Evolutionary conservation across 2,888 invertebrate species (phyloP).

Genomic region (Caenorhabditis uteleia): DNA sequence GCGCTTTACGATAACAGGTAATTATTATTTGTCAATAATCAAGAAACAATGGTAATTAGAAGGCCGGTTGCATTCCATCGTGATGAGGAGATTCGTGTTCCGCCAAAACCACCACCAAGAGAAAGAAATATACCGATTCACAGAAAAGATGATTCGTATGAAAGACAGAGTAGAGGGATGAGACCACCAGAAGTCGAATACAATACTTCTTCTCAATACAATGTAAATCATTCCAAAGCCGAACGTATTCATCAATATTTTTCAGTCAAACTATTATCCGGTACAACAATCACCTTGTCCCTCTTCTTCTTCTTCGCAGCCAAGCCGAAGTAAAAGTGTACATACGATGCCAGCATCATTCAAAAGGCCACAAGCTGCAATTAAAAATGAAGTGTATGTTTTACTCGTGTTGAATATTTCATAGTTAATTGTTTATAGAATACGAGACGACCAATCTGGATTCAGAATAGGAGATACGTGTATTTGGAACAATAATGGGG

Average conservation of each 20-base stretch:
- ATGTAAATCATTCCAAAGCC: too few species aligned
- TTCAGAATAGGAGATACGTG: slow-evolving; percentile 71
- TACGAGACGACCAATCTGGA: slow-evolving; percentile 23
- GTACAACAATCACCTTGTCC: too few species aligned
- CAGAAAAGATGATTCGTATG: slow-evolving; percentile 9
- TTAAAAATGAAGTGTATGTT: slow-evolving; percentile 24
- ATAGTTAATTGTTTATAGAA: slow-evolving; percentile 17
- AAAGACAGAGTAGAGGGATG: slow-evolving; percentile 11
- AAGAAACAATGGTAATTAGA: too few species aligned
- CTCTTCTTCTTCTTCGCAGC: too few species aligned
- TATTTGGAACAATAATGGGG: slow-evolving; percentile 72
- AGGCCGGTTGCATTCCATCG: background rate
- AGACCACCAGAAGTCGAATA: slow-evolving; percentile 3
- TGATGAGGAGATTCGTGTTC: background rate
- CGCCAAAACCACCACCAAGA: slow-evolving; percentile 7
- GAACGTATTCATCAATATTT: too few species aligned
- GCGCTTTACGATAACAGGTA: slow-evolving; percentile 36
- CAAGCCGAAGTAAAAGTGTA: slow-evolving; percentile 47
- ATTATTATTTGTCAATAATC: too few species aligned
- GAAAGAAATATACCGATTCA: slow-evolving; percentile 25
- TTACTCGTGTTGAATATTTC: background rate
- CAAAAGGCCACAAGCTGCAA: slow-evolving; percentile 3
- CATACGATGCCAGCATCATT: slow-evolving; percentile 21
- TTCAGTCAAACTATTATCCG: too few species aligned
- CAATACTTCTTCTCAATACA: background rate